Evolutionary conservation across 2,797 vertebrate species (phyloP), one percentile per base, ranked within the genome.

Genomic region (Notolabrus celidotus): DNA sequence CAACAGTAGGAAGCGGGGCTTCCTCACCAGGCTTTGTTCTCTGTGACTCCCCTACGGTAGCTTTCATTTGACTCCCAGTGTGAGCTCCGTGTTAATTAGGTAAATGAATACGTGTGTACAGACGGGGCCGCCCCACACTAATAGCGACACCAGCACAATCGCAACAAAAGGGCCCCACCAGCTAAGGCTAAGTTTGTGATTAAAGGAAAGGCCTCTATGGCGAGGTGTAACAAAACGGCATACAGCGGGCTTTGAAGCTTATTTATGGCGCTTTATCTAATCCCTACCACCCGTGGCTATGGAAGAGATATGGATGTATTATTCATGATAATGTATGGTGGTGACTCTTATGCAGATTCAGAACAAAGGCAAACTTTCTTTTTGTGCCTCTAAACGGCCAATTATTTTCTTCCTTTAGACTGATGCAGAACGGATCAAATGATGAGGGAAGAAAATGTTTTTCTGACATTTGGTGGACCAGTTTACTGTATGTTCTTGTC

Each of bases 1-100:
- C 67, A 79, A 63, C 84, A 67, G 85, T 82, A 74, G 72, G 84
- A 80, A 63, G 80, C 75, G 36, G 15, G 67, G 74, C 63, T 88
- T 86, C 82, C 80, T 88, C 67, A 23, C 71, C 77, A 57, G 80
- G 82, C 92, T 93, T 92, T 93, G 92, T 94, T 91, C 89, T 90
- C 66, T 59, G 82, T 69, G 85, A 86, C 88, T 89, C 89, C 86
- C 85, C 86, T 71, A 88, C 62, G 82, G 84, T 90, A 88, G 89
- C 90, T 89, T 92, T 91, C 91, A 92, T 92, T 93, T 89, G 91
- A 92, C 90, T 92, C 92, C 85, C 92, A 93, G 91, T 92, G 89
- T 94, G 93, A 91, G 84, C 80, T 83, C 91, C 27, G 74, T 93
- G 90, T 92, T 94, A 93, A 94, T 94, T 93, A 92, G 92, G 89